Evolutionary conservation across 2,888 invertebrate species (phyloP).

Genomic region (Apeira syringaria): DNA sequence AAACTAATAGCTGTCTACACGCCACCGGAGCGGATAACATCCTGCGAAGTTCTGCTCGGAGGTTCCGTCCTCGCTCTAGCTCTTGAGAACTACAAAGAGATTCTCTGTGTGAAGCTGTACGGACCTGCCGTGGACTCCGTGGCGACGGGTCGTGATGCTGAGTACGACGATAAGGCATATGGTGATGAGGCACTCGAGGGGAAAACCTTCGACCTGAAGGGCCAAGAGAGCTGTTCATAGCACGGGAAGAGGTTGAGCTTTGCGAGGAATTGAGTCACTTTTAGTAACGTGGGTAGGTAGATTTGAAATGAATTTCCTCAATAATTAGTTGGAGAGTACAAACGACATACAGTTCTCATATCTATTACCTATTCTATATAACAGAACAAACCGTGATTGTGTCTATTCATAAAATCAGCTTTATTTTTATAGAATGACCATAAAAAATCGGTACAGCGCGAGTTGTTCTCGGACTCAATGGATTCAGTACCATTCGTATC

Average conservation of each 20-base stretch:
- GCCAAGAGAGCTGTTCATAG: conserved; percentile 62
- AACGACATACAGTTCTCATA: too few species aligned
- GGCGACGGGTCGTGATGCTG: conserved; percentile 62
- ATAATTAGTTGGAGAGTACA: too few species aligned
- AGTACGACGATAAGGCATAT: conserved; percentile 81
- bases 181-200: conserved; percentile 58
- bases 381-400: too few species aligned
- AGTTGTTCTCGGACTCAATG: too few species aligned
- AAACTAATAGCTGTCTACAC: conserved; percentile 91
- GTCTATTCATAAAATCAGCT: too few species aligned
- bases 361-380: too few species aligned
- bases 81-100: conserved; percentile 85
- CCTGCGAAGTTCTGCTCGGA: conserved; percentile 90
- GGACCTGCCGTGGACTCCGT: conserved; percentile 65
- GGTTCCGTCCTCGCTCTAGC: conserved; percentile 89
- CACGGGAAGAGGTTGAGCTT: conserved; percentile 14
- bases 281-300: conserved; percentile 5
- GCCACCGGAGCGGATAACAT: conserved; percentile 88
- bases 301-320: neutral
- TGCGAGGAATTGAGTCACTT: conserved; percentile 3
- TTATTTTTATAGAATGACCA: too few species aligned
- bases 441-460: too few species aligned
- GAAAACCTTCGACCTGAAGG: conserved; percentile 80
- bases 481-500: too few species aligned
- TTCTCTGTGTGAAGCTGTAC: conserved; percentile 86